Evolutionary conservation across 1,140 invertebrate species (phyloP).

Genomic region (Aphis craccivora): DNA sequence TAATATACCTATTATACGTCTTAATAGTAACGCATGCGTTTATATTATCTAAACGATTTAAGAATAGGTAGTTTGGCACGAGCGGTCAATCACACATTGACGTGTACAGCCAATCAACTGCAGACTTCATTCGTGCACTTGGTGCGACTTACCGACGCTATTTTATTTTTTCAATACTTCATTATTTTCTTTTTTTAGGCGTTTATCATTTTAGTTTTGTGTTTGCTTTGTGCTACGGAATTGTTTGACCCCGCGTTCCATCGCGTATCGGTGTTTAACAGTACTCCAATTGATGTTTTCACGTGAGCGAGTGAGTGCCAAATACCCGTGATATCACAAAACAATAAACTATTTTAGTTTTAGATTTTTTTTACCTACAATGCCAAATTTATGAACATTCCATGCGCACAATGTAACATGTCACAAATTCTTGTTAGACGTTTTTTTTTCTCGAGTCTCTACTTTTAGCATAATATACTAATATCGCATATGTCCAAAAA

Average conservation of each 20-base stretch:
- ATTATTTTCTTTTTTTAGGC: background rate
- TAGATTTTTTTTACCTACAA: background rate
- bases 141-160: background rate
- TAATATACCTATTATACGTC: no score
- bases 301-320: background rate
- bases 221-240: background rate
- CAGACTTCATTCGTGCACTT: background rate
- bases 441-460: background rate
- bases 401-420: background rate
- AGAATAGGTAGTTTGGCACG: background rate
- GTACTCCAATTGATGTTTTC: background rate
- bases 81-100: background rate
- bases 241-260: background rate
- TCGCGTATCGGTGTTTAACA: background rate
- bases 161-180: background rate
- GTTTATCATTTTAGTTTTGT: background rate
- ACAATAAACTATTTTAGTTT: conserved; percentile 8
- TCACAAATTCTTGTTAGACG: background rate
- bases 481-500: background rate
- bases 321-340: background rate
- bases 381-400: background rate
- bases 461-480: background rate
- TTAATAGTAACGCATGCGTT: background rate
- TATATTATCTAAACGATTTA: background rate
- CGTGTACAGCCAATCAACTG: background rate